phyloP scores from a whole-genome alignment of 2,888 invertebrate genomes.

The Coenonympha glycerion region DNA sequence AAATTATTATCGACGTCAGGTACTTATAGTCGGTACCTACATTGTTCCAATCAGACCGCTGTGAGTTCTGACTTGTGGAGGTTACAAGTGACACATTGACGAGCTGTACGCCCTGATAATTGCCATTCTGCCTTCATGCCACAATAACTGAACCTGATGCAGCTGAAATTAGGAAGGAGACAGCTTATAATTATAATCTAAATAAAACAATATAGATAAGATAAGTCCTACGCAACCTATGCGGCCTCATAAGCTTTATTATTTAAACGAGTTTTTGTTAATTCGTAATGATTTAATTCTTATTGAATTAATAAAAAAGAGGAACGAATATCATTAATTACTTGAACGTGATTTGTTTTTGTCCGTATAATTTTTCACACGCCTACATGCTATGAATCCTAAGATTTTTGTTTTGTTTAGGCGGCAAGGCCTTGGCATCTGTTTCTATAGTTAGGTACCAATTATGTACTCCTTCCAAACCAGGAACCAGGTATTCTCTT shows the following conservation, averaged over 20 bases:
- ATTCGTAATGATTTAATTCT: constrained; percentile 6
- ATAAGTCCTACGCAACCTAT: constrained; percentile 66
- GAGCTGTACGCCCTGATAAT: too few species aligned
- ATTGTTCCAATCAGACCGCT: constrained; percentile 19
- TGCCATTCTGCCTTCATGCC: too few species aligned
- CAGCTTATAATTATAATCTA: too few species aligned
- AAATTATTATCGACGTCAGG: constrained; percentile 1
- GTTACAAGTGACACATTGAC: constrained; percentile 24
- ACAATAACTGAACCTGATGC: too few species aligned
- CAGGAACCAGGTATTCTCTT: too few species aligned
- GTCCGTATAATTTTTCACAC: not conserved
- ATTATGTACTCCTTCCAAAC: too few species aligned
- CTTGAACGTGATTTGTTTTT: not conserved
- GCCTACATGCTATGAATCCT: not conserved
- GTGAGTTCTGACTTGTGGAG: constrained; percentile 23
- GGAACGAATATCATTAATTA: not conserved
- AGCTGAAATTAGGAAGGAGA: too few species aligned
- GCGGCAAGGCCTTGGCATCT: not conserved
- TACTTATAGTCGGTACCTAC: constrained; percentile 4
- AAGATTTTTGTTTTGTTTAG: not conserved
- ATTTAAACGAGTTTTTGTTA: constrained; percentile 44
- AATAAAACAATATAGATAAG: too few species aligned
- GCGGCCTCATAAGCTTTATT: constrained; percentile 59
- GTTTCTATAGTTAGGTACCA: too few species aligned
- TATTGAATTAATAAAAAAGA: not conserved